Conservation (phyloP, 2,888 invertebrate genomes). For the Calameuta pallipes region DNA sequence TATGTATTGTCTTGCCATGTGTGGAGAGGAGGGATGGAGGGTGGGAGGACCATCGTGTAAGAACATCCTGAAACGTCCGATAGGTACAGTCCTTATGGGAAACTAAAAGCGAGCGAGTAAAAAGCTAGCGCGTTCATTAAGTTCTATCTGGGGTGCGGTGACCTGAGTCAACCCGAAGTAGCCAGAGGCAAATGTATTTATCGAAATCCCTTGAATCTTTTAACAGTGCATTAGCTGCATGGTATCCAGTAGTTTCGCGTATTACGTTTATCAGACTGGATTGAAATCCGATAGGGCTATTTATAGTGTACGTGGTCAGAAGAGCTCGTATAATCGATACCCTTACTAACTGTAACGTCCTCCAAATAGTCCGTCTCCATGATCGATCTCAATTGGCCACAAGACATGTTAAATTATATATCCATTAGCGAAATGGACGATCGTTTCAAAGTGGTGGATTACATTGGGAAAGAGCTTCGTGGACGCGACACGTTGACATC, state of each 20-base stretch:
- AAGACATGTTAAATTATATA: background rate
- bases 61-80: background rate
- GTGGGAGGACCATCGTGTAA: background rate
- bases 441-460: background rate
- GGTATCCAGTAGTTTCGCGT: background rate
- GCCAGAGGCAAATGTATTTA: background rate
- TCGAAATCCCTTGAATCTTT: background rate
- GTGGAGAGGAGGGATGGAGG: background rate
- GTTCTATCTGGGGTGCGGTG: background rate
- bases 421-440: background rate
- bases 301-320: background rate
- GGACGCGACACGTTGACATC: background rate
- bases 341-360: background rate
- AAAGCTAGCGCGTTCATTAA: background rate
- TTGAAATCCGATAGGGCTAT: background rate
- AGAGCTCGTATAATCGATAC: background rate
- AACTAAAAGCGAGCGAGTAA: background rate
- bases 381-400: background rate
- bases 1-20: slow-evolving; percentile 30
- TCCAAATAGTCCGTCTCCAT: background rate
- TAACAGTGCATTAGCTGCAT: background rate
- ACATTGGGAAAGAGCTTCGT: too few relatives aligned
- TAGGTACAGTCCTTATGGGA: background rate
- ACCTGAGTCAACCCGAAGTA: background rate
- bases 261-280: background rate